phyloP scores from a whole-genome alignment of 2,113 vertebrate species.

The Tursiops truncatus region DNA sequence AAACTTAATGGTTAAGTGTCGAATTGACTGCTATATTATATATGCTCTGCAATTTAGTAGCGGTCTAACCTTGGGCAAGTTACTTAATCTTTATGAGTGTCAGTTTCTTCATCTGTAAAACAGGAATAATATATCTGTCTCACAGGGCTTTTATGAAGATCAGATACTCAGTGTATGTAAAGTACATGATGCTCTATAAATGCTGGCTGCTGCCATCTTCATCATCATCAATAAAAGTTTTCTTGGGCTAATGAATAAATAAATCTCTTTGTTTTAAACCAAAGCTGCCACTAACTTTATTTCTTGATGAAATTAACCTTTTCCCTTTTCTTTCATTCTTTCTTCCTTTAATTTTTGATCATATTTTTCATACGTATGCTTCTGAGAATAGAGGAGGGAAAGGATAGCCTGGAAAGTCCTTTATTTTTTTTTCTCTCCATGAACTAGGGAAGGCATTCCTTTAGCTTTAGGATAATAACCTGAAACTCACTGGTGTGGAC shows the following conservation, averaged over 20 bases:
- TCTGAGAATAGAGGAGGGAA: neutral
- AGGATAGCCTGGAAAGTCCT: neutral
- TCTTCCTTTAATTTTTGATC: neutral
- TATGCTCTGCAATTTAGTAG: neutral
- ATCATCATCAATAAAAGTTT: neutral
- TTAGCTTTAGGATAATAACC: neutral
- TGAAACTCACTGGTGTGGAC: neutral
- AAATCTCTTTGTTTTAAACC: neutral
- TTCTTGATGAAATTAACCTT: neutral
- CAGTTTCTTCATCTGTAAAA: neutral
- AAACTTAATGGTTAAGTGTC: neutral
- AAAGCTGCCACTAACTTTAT: neutral
- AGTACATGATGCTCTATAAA: neutral
- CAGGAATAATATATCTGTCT: neutral
- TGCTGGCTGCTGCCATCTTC: neutral
- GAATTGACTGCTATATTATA: neutral
- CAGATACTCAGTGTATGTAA: neutral
- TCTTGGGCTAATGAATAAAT: neutral
- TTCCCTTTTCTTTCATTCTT: neutral
- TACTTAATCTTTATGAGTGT: neutral
- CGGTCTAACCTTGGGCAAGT: neutral
- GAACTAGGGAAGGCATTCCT: neutral
- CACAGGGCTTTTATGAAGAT: neutral
- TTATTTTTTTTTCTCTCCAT: neutral
- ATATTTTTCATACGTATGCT: constrained; percentile 2